Conservation (phyloP, 2,888 invertebrate species). For the Acleris cristana region DNA sequence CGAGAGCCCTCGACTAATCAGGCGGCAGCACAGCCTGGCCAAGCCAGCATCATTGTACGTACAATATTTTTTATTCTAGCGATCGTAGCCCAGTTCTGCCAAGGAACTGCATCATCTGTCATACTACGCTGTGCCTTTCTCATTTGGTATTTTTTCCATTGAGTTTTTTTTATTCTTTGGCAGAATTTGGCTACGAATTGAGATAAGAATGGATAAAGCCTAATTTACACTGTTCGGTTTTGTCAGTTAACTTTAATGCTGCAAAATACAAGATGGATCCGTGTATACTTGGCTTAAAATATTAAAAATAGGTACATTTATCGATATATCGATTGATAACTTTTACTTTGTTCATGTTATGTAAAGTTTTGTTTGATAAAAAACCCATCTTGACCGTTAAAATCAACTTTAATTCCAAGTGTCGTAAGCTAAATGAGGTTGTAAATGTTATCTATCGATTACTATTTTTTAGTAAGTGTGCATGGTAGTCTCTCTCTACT, state of each 20-base stretch:
- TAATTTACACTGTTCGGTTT: neutral
- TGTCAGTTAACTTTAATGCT: neutral
- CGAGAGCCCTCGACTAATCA: conserved; percentile 68
- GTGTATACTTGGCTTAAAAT: neutral
- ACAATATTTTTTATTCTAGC: conserved; percentile 41
- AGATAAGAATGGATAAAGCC: neutral
- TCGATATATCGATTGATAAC: neutral
- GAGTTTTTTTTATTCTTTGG: neutral
- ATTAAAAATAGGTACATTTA: too few relatives aligned
- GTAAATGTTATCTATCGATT: neutral
- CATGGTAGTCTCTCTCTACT: conserved; percentile 49
- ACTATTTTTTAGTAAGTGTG: conserved; percentile 34
- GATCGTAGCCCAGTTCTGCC: conserved; percentile 20
- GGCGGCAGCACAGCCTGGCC: conserved; percentile 61
- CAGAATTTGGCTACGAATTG: conserved; percentile 13
- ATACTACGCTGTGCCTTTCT: conserved; percentile 9
- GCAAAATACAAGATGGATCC: neutral
- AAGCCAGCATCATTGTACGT: conserved; percentile 75
- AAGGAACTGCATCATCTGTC: conserved; percentile 17
- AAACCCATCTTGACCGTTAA: neutral
- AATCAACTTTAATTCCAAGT: neutral
- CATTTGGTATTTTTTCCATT: conserved; percentile 17
- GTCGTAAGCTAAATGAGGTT: neutral
- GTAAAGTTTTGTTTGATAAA: neutral
- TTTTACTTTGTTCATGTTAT: neutral